Evolutionary conservation across 1,140 invertebrate genomes (phyloP).

Genomic region (Zaprionus taronus): DNA sequence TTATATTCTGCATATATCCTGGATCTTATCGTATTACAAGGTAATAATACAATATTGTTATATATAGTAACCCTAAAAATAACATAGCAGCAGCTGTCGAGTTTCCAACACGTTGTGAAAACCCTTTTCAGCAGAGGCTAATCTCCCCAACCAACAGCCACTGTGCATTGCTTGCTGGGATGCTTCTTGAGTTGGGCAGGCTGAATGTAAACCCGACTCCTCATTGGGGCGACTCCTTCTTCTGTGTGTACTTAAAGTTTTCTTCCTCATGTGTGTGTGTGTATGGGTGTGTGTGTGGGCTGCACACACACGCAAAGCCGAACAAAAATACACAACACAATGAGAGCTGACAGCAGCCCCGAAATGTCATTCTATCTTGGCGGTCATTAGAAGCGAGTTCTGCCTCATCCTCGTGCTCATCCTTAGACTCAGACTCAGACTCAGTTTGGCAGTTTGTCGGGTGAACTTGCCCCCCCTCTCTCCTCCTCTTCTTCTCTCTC

Average conservation of each 20-base stretch:
- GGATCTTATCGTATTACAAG: background rate
- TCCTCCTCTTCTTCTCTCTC: background rate
- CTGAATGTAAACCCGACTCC: conserved; percentile 49
- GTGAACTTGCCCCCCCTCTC: background rate
- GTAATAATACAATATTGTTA: background rate
- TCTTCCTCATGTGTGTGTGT: conserved; percentile 50
- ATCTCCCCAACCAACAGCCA: background rate
- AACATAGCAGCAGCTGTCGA: background rate
- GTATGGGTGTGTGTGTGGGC: conserved; percentile 15
- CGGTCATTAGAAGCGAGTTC: conserved; percentile 81
- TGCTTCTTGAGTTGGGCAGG: conserved; percentile 17
- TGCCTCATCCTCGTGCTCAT: conserved; percentile 3
- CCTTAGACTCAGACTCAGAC: conserved; percentile 15
- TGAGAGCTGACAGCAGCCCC: conserved; percentile 77
- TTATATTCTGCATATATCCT: too few relatives aligned
- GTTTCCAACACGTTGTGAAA: background rate
- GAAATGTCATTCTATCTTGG: conserved; percentile 82
- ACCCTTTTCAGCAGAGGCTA: background rate
- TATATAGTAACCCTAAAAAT: background rate
- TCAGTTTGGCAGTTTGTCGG: conserved; percentile 47
- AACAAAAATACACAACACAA: conserved; percentile 67
- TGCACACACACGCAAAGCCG: conserved; percentile 38
- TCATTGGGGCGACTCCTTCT: conserved; percentile 28
- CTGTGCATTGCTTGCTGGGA: conserved; percentile 33
- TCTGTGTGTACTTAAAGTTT: conserved; percentile 79